Evolutionary conservation across 2,797 vertebrate species (phyloP).

Genomic region (Antrozous pallidus): DNA sequence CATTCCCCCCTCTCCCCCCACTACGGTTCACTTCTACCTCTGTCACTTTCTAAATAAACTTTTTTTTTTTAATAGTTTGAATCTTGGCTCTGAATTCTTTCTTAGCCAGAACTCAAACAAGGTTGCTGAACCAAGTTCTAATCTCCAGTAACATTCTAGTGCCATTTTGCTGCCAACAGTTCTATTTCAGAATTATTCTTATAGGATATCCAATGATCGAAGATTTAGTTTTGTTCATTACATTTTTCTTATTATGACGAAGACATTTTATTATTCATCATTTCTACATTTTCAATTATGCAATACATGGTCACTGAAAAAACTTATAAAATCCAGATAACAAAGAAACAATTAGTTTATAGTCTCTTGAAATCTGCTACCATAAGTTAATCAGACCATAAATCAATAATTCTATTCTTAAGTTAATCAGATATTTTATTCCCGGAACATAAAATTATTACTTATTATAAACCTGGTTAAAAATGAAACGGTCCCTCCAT

Average conservation of each 20-base stretch:
- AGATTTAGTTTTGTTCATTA: conserved; percentile 45
- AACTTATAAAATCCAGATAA: conserved; percentile 49
- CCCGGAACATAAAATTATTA: conserved; percentile 77
- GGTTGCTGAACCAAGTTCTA: not conserved
- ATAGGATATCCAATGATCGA: not conserved
- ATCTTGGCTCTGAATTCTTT: not conserved
- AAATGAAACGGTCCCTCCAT: conserved; percentile 81
- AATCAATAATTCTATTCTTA: conserved; percentile 57
- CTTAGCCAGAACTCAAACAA: not conserved
- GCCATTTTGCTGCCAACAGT: not conserved
- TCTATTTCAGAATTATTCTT: conserved; percentile 40
- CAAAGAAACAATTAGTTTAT: conserved; percentile 65
- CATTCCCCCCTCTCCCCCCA: too few relatives aligned
- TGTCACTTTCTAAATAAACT: not conserved
- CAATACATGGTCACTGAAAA: conserved; percentile 28
- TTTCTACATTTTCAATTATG: conserved; percentile 55
- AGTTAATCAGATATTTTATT: conserved; percentile 63
- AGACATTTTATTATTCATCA: conserved; percentile 50
- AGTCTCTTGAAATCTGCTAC: conserved; percentile 56
- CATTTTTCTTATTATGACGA: conserved; percentile 29
- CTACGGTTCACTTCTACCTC: not conserved
- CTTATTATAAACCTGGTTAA: conserved; percentile 82
- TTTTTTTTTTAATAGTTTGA: not conserved
- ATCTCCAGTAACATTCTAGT: not conserved
- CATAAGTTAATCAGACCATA: conserved; percentile 54